Evolutionary conservation across 2,888 invertebrate genomes (phyloP).

Genomic region (Lucinisca nassula): DNA sequence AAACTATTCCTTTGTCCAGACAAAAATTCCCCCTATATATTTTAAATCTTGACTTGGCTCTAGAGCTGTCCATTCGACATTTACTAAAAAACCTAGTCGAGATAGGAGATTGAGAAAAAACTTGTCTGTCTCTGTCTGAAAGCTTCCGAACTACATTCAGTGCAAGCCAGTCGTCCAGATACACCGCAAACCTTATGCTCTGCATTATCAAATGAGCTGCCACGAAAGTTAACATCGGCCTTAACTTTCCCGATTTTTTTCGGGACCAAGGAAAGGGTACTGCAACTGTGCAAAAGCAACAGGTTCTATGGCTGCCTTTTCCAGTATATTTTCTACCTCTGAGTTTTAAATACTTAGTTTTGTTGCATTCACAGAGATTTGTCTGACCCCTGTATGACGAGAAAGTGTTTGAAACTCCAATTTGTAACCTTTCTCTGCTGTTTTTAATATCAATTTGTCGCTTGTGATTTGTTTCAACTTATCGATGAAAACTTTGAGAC

Average conservation of each 20-base stretch:
- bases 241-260: constrained; percentile 41
- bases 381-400: background rate
- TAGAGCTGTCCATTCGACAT: constrained; percentile 42
- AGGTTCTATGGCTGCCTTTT: constrained; percentile 41
- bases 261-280: constrained; percentile 52
- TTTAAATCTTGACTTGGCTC: constrained; percentile 36
- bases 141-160: no score
- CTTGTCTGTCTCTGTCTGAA: constrained; percentile 33
- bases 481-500: constrained; percentile 19
- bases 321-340: constrained; percentile 42
- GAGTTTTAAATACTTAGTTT: background rate
- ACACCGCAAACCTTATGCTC: constrained; percentile 43
- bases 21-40: constrained; percentile 41
- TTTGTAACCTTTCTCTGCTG: background rate
- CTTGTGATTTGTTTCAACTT: constrained; percentile 8
- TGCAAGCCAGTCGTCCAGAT: constrained; percentile 64
- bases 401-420: background rate
- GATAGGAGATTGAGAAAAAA: constrained; percentile 28
- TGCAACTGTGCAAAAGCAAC: constrained; percentile 28
- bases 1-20: constrained; percentile 28
- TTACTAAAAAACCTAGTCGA: constrained; percentile 56
- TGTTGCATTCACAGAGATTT: background rate
- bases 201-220: constrained; percentile 34
- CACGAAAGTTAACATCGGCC: constrained; percentile 58
- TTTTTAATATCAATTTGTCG: background rate